These are phyloP conservation scores for Emmelina monodactyla DNA, from an alignment of 2,888 invertebrate genomes.

Conservation along the genomic window DNA sequence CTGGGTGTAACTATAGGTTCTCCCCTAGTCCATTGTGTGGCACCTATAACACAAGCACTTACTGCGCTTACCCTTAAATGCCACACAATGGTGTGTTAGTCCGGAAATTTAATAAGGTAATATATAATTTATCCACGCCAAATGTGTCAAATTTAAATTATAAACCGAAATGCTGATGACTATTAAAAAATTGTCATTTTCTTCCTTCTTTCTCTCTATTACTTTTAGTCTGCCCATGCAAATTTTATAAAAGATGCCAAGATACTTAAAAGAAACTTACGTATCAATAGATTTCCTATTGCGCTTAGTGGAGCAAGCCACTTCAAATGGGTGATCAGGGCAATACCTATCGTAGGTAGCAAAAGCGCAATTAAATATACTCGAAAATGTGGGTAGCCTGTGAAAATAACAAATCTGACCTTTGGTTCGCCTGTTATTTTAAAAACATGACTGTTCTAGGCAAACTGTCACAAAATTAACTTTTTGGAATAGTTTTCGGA, in stretches of 20 bases:
- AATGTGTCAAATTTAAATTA: background rate
- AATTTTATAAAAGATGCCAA: background rate
- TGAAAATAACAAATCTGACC: conserved; percentile 14
- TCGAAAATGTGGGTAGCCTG: conserved; percentile 30
- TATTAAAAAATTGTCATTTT: too few species aligned
- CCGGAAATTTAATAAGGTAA: too few species aligned
- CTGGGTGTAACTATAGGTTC: too few species aligned
- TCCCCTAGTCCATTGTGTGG: too few species aligned
- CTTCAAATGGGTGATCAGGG: conserved; percentile 36
- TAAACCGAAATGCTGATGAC: too few species aligned
- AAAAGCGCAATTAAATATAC: conserved; percentile 30
- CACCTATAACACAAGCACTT: too few species aligned
- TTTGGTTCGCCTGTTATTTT: too few species aligned
- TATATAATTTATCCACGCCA: background rate
- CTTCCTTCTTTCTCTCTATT: background rate
- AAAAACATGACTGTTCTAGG: too few species aligned
- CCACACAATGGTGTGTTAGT: background rate
- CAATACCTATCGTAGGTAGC: conserved; percentile 28
- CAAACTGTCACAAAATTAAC: too few species aligned
- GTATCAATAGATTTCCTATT: conserved; percentile 28
- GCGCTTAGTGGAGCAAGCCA: conserved; percentile 42
- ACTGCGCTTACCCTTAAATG: too few species aligned
- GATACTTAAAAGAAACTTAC: conserved; percentile 22
- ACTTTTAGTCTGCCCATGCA: background rate
- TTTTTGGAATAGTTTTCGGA: too few species aligned